Percentiles rank a stretch among this genome's conserved stretches.
phyloP scores from a whole-genome alignment of 1,140 invertebrate genomes.

The Anastrepha ludens region DNA sequence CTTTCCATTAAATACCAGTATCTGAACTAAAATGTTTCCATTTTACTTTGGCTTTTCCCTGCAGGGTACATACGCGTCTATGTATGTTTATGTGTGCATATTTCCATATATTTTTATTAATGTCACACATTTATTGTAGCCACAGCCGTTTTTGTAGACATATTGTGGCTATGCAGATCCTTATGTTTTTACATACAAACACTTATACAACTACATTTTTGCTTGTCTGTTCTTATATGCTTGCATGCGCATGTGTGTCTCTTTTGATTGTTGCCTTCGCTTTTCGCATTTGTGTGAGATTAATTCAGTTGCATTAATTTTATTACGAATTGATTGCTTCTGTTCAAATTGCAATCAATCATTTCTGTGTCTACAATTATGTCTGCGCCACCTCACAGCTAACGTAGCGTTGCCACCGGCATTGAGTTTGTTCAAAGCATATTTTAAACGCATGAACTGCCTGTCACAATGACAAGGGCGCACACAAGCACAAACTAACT shows the following conservation, averaged over 20 bases:
- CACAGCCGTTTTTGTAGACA: not conserved
- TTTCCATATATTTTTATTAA: not conserved
- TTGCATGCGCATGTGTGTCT: not conserved
- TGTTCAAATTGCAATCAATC: constrained; percentile 53
- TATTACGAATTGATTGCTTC: constrained; percentile 55
- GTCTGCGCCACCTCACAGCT: not conserved
- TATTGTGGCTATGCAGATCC: not conserved
- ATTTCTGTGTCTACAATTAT: not conserved
- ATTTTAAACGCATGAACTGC: not conserved
- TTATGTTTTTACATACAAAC: not conserved
- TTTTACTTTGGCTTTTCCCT: too few species aligned
- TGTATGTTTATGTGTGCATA: too few species aligned
- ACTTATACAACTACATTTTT: not conserved
- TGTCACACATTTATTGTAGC: not conserved
- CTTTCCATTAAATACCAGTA: too few species aligned
- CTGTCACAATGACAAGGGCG: not conserved
- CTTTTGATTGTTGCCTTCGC: constrained; percentile 5
- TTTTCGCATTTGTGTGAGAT: not conserved
- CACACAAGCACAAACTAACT: too few species aligned
- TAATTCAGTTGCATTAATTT: constrained; percentile 55
- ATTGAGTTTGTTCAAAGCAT: not conserved
- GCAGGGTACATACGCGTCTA: too few species aligned
- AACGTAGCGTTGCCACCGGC: not conserved
- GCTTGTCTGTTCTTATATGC: not conserved
- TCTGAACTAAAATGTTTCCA: too few species aligned